These are phyloP conservation scores for Steatornis caripensis DNA, from an alignment of 2,113 vertebrate genomes.

Conservation along the genomic window DNA sequence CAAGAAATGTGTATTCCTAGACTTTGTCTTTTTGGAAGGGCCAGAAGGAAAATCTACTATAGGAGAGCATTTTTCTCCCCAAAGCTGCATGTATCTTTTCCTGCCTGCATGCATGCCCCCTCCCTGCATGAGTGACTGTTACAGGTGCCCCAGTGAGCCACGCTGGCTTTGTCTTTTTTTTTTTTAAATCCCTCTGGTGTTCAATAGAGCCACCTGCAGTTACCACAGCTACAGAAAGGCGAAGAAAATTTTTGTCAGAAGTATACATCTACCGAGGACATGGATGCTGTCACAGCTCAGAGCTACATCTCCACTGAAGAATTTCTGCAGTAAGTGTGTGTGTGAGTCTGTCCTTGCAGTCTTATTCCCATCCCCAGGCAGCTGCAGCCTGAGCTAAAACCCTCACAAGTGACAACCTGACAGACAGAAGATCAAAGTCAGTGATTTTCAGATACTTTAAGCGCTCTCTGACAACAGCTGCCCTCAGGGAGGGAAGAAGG, in stretches of 20 bases:
- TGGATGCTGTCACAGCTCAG: background rate
- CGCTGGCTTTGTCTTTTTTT: background rate
- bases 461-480: background rate
- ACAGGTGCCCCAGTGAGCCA: background rate
- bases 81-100: background rate
- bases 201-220: background rate
- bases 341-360: background rate
- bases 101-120: background rate
- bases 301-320: conserved; percentile 6
- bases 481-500: background rate
- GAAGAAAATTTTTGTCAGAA: background rate
- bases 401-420: background rate
- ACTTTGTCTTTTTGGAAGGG: background rate
- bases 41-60: background rate
- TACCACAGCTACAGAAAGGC: background rate
- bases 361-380: background rate
- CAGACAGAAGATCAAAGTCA: background rate
- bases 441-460: background rate
- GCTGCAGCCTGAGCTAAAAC: background rate
- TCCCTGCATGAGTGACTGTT: background rate
- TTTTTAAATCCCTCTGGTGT: background rate
- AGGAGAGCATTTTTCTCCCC: background rate
- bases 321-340: conserved; percentile 48
- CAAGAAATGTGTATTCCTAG: background rate
- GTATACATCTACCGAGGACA: background rate